Percentiles rank a stretch among this genome's conserved stretches.
Conservation (phyloP, 2,113 vertebrate species). For the Macheiramphus alcinus region DNA sequence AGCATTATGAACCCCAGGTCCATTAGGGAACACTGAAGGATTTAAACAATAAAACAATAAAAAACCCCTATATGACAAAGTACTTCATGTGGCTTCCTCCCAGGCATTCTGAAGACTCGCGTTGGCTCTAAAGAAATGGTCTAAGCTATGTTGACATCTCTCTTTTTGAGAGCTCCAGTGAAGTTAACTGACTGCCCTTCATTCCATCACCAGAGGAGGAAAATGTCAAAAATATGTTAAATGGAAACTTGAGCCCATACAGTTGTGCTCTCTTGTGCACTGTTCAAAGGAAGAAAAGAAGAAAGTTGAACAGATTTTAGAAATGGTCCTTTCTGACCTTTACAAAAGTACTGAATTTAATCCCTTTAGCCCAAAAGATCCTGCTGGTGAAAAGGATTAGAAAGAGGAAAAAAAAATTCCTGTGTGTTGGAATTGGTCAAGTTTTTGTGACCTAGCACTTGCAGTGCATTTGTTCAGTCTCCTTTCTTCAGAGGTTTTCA, state of each 20-base stretch:
- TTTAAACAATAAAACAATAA: background rate
- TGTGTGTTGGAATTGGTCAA: background rate
- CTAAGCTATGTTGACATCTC: background rate
- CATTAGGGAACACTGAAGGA: background rate
- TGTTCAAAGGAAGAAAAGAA: background rate
- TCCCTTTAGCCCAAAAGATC: constrained; percentile 4
- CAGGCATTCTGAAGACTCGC: background rate
- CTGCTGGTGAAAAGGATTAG: constrained; percentile 11
- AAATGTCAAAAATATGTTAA: constrained; percentile 45
- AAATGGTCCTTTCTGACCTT: constrained; percentile 25
- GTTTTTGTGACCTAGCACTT: background rate
- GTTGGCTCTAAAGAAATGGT: background rate
- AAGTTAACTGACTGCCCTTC: constrained; percentile 19
- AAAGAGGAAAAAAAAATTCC: background rate
- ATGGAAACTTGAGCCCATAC: background rate
- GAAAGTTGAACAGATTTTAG: background rate
- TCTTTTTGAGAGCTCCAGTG: background rate
- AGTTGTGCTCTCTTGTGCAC: background rate
- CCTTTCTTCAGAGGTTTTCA: background rate
- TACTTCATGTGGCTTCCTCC: background rate
- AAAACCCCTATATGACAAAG: background rate
- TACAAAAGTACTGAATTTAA: constrained; percentile 26
- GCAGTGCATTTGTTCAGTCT: background rate
- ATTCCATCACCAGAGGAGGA: background rate
- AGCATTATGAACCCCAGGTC: background rate